Conservation (phyloP, 2,797 vertebrate species). For the Cossypha polioptera region DNA sequence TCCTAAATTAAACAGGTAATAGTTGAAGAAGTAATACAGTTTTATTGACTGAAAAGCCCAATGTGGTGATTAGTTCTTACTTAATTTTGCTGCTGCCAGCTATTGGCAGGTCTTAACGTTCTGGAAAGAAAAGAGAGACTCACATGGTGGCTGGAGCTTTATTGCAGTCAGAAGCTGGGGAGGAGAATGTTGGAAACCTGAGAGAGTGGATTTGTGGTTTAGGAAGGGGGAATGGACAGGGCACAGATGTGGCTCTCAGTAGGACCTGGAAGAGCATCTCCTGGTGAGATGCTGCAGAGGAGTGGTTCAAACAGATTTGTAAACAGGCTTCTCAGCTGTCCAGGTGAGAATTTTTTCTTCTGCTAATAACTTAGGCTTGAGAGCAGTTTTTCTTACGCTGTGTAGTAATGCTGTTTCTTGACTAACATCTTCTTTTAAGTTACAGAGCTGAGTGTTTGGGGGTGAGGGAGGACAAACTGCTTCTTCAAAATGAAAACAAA, state of each 20-base stretch:
- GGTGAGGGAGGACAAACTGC: slow-evolving; percentile 34
- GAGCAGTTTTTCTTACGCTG: background rate
- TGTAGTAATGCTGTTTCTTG: slow-evolving; percentile 2
- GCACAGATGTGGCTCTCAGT: background rate
- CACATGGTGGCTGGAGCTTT: background rate
- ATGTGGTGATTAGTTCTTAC: background rate
- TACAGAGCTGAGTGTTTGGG: background rate
- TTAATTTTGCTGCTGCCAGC: slow-evolving; percentile 5
- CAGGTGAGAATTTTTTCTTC: background rate
- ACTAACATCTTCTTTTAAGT: background rate
- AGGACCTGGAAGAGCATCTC: background rate
- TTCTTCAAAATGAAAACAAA: slow-evolving; percentile 41
- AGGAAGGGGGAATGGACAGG: background rate
- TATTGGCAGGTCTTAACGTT: background rate
- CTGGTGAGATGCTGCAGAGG: background rate
- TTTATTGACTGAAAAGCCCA: slow-evolving; percentile 23
- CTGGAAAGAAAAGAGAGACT: background rate
- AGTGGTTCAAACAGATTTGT: background rate
- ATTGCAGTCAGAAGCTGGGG: background rate
- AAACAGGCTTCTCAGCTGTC: background rate
- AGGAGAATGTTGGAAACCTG: background rate
- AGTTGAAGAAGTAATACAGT: background rate
- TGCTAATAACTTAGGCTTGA: background rate
- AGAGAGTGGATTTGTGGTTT: background rate
- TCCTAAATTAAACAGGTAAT: background rate